These are phyloP conservation scores for Anser cygnoides DNA, from an alignment of 2,113 vertebrate species.

Conservation along the genomic window DNA sequence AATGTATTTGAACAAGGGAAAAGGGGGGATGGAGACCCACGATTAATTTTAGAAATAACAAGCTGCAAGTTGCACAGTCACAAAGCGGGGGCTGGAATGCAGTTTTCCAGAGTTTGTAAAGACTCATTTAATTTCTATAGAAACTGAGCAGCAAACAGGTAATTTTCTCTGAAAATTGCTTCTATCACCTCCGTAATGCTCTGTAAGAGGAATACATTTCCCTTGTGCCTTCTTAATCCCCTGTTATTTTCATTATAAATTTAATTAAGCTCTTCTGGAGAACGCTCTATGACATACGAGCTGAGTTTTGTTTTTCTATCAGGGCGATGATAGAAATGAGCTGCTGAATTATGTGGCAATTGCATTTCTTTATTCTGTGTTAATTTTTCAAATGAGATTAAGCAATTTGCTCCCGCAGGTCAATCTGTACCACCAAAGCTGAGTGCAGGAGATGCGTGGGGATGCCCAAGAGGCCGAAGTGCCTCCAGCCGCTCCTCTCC, in stretches of 20 bases:
- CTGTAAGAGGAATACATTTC: constrained; percentile 27
- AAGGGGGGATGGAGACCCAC: background rate
- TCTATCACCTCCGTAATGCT: constrained; percentile 27
- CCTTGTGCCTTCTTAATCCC: constrained; percentile 28
- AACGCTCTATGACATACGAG: background rate
- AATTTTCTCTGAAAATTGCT: constrained; percentile 59
- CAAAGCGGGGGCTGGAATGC: constrained; percentile 41
- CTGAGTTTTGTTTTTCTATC: constrained; percentile 6
- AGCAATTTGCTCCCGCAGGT: background rate
- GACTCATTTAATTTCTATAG: constrained; percentile 60
- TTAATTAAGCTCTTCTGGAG: constrained; percentile 51
- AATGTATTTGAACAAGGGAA: background rate
- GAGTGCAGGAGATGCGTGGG: background rate
- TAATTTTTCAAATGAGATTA: background rate
- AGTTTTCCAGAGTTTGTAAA: constrained; percentile 44
- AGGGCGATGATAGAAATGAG: background rate
- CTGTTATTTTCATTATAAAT: constrained; percentile 58
- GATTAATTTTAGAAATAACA: constrained; percentile 40
- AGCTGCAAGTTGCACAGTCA: constrained; percentile 44
- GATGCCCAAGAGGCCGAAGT: background rate
- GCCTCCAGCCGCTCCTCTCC: background rate
- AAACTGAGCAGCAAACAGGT: constrained; percentile 62
- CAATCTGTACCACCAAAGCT: background rate
- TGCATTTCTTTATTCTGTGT: background rate
- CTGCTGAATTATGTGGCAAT: constrained; percentile 11